Conservation (phyloP, 2,113 vertebrate species). For the Nothoprocta perdicaria region DNA sequence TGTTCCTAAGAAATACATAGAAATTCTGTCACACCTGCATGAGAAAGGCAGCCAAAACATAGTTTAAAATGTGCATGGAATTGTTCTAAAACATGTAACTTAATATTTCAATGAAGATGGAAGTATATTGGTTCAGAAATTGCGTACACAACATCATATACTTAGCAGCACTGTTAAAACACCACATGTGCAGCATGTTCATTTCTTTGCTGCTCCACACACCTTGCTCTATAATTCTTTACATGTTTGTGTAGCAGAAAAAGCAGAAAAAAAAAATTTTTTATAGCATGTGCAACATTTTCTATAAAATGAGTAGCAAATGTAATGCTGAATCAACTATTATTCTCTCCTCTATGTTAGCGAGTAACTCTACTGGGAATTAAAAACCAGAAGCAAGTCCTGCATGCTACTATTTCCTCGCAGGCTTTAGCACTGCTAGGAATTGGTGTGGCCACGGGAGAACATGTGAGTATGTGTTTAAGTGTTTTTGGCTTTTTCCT, state of each 20-base stretch:
- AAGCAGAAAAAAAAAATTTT: neutral
- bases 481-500: neutral
- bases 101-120: neutral
- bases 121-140: neutral
- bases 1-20: neutral
- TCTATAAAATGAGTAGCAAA: neutral
- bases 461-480: conserved; percentile 75
- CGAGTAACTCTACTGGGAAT: neutral
- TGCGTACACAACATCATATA: neutral
- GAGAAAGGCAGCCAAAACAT: neutral
- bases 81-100: neutral
- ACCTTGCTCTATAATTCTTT: neutral
- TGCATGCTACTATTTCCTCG: conserved; percentile 13
- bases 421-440: conserved; percentile 82
- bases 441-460: conserved; percentile 81
- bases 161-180: neutral
- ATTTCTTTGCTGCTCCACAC: neutral
- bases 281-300: neutral
- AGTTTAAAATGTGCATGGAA: neutral
- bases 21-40: neutral
- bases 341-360: neutral
- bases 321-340: neutral
- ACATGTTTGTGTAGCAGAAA: neutral
- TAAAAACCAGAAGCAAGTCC: neutral
- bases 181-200: neutral